Evolutionary conservation across 1,140 invertebrate species (phyloP), one percentile per base, ranked within the genome.

Genomic region (Drosophila lowei): DNA sequence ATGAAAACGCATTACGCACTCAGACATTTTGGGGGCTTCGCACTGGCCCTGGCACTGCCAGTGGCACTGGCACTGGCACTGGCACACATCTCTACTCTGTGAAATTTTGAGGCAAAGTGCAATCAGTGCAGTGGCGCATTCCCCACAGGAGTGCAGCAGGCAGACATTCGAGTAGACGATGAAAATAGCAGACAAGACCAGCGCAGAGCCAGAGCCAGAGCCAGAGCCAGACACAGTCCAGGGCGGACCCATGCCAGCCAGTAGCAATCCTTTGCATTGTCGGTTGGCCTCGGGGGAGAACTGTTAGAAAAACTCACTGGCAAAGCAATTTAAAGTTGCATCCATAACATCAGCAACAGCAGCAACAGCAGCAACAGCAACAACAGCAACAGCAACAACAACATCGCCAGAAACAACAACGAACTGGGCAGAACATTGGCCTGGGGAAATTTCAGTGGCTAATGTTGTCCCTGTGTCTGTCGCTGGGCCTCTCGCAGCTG

Each of bases 241-340:
- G 18, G 18, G 18, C 18, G 18, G 18, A 18, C 15, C 34, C 11
- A 28, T 23, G 42, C 50, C 52, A 41, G 64, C 64, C 34, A 68
- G 66, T 70, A 58, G 64, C 72, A 76, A 81, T 85, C 80, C 71
- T 74, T 61, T 77, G 81, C 81, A 86, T 85, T 85, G 83, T 81
- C 74, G 63, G 73, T 18, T 59, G 55, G 53, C 49, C 64, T 16
- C 25, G 70, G 42, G 25, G 41, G 50, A 54, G 58, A 72, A 59
- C 60, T 68, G 66, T 59, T 85, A 86, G 81, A 85, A 85, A 86
- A 85, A 85, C 73, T 77, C 72, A 44, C 73, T 71, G 77, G 73
- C 50, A 85, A 85, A 88, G 81, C 81, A 85, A 85, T 85, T 85
- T 85, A 85, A 85, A 85, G 81, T 86, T 85, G 81, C 81, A 85